phyloP scores from a whole-genome alignment of 64 coral and sea anemone genomes.

The Acropora tenuis region DNA sequence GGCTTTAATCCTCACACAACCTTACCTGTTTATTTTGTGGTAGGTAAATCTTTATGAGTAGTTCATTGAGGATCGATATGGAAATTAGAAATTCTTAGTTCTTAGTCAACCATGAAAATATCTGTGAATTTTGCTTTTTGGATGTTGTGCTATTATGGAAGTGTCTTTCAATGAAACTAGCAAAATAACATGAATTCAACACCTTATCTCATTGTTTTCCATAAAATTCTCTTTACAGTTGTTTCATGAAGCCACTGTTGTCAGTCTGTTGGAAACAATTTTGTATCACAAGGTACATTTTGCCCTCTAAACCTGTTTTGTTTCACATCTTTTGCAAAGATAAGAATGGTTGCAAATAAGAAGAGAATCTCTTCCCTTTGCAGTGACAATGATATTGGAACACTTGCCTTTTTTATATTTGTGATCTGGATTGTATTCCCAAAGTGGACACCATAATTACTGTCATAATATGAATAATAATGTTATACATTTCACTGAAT shows the following conservation, averaged over 20 bases:
- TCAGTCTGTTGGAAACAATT: slow-evolving; percentile 91
- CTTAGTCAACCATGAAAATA: background rate
- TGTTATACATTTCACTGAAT: too few relatives aligned
- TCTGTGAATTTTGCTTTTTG: too few relatives aligned
- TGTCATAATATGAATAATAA: too few relatives aligned
- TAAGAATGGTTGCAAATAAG: background rate
- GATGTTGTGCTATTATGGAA: too few relatives aligned
- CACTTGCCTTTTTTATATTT: background rate
- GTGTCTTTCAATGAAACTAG: too few relatives aligned
- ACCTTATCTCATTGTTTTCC: background rate
- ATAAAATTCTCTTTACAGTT: slow-evolving; percentile 58
- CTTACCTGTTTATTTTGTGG: slow-evolving; percentile 97
- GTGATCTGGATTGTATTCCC: background rate
- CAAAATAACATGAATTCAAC: background rate
- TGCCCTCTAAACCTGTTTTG: too few relatives aligned
- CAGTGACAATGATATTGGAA: background rate
- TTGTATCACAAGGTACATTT: slow-evolving; percentile 86
- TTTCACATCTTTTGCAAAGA: too few relatives aligned
- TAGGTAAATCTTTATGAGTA: slow-evolving; percentile 43
- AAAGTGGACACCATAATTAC: too few relatives aligned
- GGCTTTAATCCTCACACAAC: slow-evolving; percentile 85
- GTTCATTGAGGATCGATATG: too few relatives aligned
- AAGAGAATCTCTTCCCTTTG: background rate
- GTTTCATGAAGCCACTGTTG: slow-evolving; percentile 95
- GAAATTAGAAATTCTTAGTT: background rate